Evolutionary conservation across 2,888 invertebrate species (phyloP).

Genomic region (Tricholauxania praeusta): DNA sequence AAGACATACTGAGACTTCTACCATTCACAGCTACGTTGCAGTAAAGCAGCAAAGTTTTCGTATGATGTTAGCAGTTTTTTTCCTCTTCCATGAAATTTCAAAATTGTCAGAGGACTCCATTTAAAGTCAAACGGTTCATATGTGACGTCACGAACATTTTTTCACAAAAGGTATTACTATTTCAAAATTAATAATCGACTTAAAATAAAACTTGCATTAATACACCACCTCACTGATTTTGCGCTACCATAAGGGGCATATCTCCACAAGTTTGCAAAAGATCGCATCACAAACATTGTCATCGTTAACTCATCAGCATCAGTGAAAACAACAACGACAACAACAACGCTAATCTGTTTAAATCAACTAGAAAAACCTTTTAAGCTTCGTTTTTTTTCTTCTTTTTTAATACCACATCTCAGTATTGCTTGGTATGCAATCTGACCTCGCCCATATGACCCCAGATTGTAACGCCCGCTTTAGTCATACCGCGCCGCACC

Average conservation of each 20-base stretch:
- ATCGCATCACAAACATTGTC: not conserved
- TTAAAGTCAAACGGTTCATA: no score
- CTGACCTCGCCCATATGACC: constrained; percentile 58
- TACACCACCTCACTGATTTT: no score
- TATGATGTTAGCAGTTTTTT: no score
- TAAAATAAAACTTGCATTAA: no score
- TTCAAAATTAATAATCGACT: no score
- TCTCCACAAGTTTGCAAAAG: not conserved
- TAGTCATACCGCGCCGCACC: constrained; percentile 34
- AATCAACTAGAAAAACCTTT: constrained; percentile 33
- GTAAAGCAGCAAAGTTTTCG: no score
- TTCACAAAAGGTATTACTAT: no score
- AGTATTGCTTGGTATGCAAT: constrained; percentile 47
- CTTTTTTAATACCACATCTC: not conserved
- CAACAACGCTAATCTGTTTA: constrained; percentile 12
- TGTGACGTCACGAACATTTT: no score
- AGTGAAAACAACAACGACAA: constrained; percentile 8
- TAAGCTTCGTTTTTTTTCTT: constrained; percentile 14
- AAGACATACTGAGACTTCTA: no score
- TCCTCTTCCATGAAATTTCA: no score
- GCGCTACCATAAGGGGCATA: not conserved
- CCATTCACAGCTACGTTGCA: no score
- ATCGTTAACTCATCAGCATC: not conserved
- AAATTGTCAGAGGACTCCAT: no score
- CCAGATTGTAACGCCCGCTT: constrained; percentile 59